Base-by-base conservation (phyloP, 2,113 vertebrate genomes). In the Rhombomys opimus region DNA sequence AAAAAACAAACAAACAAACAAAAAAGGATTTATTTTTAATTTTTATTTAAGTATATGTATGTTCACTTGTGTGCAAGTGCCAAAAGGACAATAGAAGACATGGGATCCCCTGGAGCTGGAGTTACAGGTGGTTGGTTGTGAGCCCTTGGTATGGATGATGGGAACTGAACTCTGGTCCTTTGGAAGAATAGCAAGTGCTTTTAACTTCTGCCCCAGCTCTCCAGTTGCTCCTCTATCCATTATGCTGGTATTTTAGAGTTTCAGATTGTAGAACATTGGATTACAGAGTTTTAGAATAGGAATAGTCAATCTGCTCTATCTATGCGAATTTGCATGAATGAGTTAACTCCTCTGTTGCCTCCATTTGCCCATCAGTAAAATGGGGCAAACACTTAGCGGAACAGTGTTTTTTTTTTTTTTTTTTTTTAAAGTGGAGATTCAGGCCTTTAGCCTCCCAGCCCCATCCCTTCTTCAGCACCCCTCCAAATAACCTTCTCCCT, bases 401-500 rank as follows among this genome's bases (percentile, higher is more conserved):
- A 46, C 46, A 46, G 68, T 72, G n/a, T n/a, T n/a, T n/a, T n/a
- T 70, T 20, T 41, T n/a, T n/a, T n/a, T 70, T 20, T 41, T 4
- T 41, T 75, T 75, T 41, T 41, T 41, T 14, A 76, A 75, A 46
- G 14, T 85, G 27, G 46, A 50, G 35, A 18, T 10, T 0, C 25
- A 67, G 76, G 14, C 72, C 32, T 86, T 52, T 10, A 89, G 76
- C 20, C 14, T 3, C 46, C 1, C n/a, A 38, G 4, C 38, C 4
- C 22, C 6, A 0, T 0, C 20, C 30, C 32, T 57, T 85, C 17
- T 52, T 87, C 8, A 1, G 18, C 38, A 0, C 23, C 25, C 38
- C 7, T 25, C 32, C 32, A 15, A 23, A 3, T 61, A 18, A 52
- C 27, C 0, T 7, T 22, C 46, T 0, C 8, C 0, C 12, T 20